A percentile compares a stretch with the other conserved stretches of the same genome.
phyloP scores from a whole-genome alignment of 2,113 vertebrate species.

The Budorcas taxicolor region DNA sequence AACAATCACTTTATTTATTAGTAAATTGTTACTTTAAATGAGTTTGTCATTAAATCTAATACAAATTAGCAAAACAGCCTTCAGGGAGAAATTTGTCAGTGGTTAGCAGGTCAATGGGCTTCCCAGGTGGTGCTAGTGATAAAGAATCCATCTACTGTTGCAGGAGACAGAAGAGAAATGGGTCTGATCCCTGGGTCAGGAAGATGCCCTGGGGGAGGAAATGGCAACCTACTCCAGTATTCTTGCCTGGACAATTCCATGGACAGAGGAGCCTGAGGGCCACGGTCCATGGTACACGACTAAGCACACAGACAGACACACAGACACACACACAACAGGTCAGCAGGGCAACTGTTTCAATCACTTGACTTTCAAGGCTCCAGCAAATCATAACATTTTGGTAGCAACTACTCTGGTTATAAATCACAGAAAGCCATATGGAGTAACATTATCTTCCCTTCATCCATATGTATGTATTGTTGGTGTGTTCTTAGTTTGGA shows the following conservation, averaged over 20 bases:
- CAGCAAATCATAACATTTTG: background rate
- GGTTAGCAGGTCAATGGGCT: background rate
- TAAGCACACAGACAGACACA: background rate
- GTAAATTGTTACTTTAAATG: background rate
- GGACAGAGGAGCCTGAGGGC: background rate
- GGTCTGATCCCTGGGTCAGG: background rate
- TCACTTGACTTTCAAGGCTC: background rate
- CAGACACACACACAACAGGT: background rate
- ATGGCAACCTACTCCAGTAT: background rate
- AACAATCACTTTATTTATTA: background rate
- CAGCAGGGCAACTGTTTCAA: background rate
- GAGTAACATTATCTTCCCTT: background rate
- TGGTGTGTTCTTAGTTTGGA: background rate
- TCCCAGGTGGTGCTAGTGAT: background rate
- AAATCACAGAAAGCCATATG: background rate
- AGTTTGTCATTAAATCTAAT: background rate
- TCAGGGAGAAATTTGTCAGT: background rate
- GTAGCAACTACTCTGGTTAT: background rate
- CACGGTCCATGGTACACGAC: background rate
- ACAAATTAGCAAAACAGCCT: background rate
- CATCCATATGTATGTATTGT: background rate
- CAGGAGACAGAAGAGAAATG: background rate
- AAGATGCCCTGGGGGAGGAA: background rate
- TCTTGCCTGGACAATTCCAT: background rate
- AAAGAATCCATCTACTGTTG: background rate